Conservation (phyloP, 2,797 vertebrate genomes). For the Philypnodon macrostomus region DNA sequence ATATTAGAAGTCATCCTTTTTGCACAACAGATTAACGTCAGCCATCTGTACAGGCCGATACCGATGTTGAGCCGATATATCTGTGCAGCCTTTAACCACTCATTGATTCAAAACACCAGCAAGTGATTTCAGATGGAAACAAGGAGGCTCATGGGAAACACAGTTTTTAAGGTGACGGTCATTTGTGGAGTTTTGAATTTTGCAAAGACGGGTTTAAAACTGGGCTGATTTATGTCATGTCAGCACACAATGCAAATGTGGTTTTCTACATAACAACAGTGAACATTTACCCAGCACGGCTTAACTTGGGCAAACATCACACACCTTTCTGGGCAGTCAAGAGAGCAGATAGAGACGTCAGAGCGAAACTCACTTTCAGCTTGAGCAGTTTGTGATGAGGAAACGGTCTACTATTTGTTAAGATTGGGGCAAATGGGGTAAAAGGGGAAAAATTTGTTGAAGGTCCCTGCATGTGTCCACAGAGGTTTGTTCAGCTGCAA, state of each 20-base stretch:
- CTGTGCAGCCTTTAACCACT: too few species aligned
- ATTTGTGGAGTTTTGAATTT: conserved; percentile 31
- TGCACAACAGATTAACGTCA: too few species aligned
- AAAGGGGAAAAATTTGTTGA: conserved; percentile 34
- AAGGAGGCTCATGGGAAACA: conserved; percentile 45
- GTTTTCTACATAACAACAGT: conserved; percentile 75
- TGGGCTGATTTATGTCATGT: conserved; percentile 49
- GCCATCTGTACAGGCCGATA: too few species aligned
- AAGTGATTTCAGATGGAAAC: conserved; percentile 22
- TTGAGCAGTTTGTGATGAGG: conserved; percentile 39
- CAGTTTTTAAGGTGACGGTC: too few species aligned
- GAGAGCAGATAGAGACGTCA: conserved; percentile 54
- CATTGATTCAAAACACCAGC: not conserved
- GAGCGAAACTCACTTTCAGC: conserved; percentile 5
- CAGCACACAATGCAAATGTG: conserved; percentile 48
- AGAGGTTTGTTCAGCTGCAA: conserved; percentile 48
- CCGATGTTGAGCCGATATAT: too few species aligned
- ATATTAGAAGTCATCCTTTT: too few species aligned
- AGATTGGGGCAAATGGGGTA: conserved; percentile 21
- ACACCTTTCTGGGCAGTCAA: conserved; percentile 80
- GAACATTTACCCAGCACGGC: conserved; percentile 65
- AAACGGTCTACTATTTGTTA: conserved; percentile 23
- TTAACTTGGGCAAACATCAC: conserved; percentile 82
- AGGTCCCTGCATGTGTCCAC: conserved; percentile 47
- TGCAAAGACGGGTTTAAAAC: conserved; percentile 25